phyloP scores from a whole-genome alignment of 2,113 vertebrate species.

The Hyperopisus bebe region DNA sequence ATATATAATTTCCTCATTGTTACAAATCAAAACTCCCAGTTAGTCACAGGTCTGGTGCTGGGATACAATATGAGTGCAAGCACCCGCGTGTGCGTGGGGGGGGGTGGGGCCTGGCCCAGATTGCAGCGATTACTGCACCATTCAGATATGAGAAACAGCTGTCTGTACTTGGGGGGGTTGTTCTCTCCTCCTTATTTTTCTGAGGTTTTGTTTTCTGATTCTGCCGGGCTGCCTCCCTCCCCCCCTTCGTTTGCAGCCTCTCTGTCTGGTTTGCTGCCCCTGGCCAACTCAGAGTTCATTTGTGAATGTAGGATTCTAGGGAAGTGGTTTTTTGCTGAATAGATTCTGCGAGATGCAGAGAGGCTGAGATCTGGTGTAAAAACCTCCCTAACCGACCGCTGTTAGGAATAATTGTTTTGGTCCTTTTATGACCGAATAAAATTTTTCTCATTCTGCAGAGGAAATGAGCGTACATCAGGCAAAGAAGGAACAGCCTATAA shows the following conservation, averaged over 20 bases:
- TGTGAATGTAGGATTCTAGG: constrained; percentile 45
- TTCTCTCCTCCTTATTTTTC: constrained; percentile 27
- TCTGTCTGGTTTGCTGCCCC: constrained; percentile 36
- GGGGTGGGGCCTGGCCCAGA: constrained; percentile 19
- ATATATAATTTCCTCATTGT: not conserved
- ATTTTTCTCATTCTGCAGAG: not conserved
- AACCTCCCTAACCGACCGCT: constrained; percentile 22
- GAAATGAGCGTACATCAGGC: not conserved
- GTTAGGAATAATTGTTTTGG: constrained; percentile 30
- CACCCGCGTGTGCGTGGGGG: constrained; percentile 17
- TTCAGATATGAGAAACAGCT: constrained; percentile 56
- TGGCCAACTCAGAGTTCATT: constrained; percentile 39
- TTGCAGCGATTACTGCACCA: constrained; percentile 31
- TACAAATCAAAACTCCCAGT: not conserved
- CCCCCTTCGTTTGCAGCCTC: constrained; percentile 8
- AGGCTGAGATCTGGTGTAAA: constrained; percentile 31
- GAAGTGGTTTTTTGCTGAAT: constrained; percentile 29
- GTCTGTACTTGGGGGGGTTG: constrained; percentile 23
- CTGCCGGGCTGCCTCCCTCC: not conserved
- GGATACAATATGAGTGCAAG: not conserved
- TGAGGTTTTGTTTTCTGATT: constrained; percentile 15
- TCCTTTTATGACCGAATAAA: not conserved
- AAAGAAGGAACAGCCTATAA: not conserved
- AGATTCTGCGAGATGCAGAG: constrained; percentile 46
- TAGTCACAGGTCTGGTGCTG: not conserved